Base-by-base conservation (phyloP, 2,113 vertebrate genomes). In the Scomber scombrus region DNA sequence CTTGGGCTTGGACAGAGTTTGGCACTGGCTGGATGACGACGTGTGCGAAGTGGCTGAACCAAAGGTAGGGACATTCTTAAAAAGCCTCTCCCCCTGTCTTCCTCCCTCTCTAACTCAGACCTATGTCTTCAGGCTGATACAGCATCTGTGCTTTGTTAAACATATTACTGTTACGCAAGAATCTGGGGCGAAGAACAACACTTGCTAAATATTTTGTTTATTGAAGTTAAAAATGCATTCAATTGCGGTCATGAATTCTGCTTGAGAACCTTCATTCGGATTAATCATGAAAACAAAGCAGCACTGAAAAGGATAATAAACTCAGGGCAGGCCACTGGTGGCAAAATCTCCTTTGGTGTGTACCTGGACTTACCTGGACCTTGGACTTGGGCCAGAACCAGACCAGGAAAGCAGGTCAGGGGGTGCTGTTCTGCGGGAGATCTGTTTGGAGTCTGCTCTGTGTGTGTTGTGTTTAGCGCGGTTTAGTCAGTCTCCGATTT, bases 91-190 rank as follows among this genome's bases (percentile, higher is more conserved):
- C 80, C 52, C 43, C 52, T 68, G 54, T 75, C 72, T 87, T 78
- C 71, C 73, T 84, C 57, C 56, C 62, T 87, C 56, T 80, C 78
- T 87, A 85, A 81, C 23, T n/a, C 89, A 86, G 90, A 90, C 67
- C 54, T 71, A 76, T 92, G 92, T 89, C 90, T 93, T 74, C 82
- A 77, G 91, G 90, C 90, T 82, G 84, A 92, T 77, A 43, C 83
- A 87, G 90, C 93, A 93, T 94, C 90, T 94, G 92, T 89, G 86
- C 88, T 90, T 87, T 92, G 88, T 92, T 93, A 92, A 87, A 86
- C 72, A 82, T 92, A 92, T 90, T 91, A 85, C 84, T 84, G 88
- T 93, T 92, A 88, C 83, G 84, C 91, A 92, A 92, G 89, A 85
- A 88, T 87, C 87, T 81, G 79, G 87, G 80, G 77, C 80, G 80